phyloP scores from a whole-genome alignment of 2,888 invertebrate genomes.

The Andrena camellia region DNA sequence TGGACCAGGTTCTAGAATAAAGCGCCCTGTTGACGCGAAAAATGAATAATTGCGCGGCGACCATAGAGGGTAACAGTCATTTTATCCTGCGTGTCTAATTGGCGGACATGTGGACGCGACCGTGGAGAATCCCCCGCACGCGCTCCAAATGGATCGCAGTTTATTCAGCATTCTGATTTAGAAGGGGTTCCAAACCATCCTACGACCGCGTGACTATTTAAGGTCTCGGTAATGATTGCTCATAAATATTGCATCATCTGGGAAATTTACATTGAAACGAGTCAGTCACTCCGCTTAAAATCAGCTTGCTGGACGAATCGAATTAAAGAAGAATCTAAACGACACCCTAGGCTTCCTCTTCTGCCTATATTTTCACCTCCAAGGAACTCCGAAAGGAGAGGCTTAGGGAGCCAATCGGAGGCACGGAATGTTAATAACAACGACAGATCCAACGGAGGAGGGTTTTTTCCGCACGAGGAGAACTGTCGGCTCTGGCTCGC shows the following conservation, averaged over 20 bases:
- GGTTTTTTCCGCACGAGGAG: constrained; percentile 28
- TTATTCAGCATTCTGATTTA: constrained; percentile 69
- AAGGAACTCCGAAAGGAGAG: background rate
- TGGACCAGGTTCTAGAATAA: constrained; percentile 22
- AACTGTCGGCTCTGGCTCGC: constrained; percentile 33
- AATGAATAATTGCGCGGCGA: constrained; percentile 56
- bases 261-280: constrained; percentile 4
- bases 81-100: constrained; percentile 73
- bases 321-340: background rate
- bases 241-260: constrained; percentile 26
- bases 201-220: constrained; percentile 78
- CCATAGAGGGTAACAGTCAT: constrained; percentile 58
- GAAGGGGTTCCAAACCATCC: constrained; percentile 76
- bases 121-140: constrained; percentile 76
- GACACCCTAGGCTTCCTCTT: too few species aligned
- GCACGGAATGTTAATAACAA: constrained; percentile 41
- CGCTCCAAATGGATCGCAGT: constrained; percentile 75
- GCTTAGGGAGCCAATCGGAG: background rate
- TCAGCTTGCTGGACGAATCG: background rate
- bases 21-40: constrained; percentile 42
- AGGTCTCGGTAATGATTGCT: constrained; percentile 74
- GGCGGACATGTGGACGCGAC: constrained; percentile 75
- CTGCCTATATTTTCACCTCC: background rate
- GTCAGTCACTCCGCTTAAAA: background rate
- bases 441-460: constrained; percentile 30